These are phyloP conservation scores for Actinemys pallida DNA, from an alignment of 2,113 vertebrate genomes.

Conservation along the genomic window DNA sequence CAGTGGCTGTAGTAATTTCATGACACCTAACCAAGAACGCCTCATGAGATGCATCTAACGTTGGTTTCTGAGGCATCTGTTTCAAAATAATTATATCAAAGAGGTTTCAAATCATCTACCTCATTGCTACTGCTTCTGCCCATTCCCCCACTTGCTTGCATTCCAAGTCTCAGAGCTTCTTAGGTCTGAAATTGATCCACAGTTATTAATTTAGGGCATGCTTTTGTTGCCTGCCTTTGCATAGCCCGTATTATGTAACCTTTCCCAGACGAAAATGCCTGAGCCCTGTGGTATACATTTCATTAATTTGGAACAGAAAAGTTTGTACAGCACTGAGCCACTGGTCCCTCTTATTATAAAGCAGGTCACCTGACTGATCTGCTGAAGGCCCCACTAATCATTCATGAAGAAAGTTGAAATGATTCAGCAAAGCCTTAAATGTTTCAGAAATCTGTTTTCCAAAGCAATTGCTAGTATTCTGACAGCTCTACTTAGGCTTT, in stretches of 20 bases:
- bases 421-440: constrained; percentile 21
- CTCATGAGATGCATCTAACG: constrained; percentile 5
- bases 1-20: constrained; percentile 14
- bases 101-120: background rate
- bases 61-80: background rate
- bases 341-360: constrained; percentile 5
- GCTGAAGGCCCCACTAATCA: background rate
- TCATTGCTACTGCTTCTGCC: background rate
- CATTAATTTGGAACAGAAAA: constrained; percentile 21
- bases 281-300: background rate
- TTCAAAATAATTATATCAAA: background rate
- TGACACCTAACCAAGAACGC: background rate
- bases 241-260: background rate
- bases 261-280: background rate
- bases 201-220: background rate
- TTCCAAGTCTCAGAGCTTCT: background rate
- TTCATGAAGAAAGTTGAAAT: background rate
- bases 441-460: constrained; percentile 51
- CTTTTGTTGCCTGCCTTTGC: background rate
- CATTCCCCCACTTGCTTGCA: background rate
- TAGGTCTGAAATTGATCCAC: background rate
- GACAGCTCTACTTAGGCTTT: constrained; percentile 31
- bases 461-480: constrained; percentile 27
- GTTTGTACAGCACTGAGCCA: background rate
- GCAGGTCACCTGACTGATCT: constrained; percentile 11